Conservation (phyloP, 37 sponge, comb jelly and placozoan species). For the Theonella swinhoei region DNA sequence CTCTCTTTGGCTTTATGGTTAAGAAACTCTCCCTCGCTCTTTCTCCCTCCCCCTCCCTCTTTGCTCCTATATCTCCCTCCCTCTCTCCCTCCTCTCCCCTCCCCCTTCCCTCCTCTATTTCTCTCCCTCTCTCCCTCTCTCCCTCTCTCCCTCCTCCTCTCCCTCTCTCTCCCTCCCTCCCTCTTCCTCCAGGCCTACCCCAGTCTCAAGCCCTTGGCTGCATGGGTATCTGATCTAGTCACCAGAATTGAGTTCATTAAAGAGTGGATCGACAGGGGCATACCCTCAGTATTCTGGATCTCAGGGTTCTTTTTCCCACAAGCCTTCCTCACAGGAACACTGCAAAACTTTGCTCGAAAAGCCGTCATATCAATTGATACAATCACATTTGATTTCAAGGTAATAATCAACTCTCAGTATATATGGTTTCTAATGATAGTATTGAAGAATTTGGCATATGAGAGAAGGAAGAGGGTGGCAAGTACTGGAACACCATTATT, state of each 20-base stretch:
- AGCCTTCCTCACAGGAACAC: constrained; percentile 98
- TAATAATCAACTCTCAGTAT: too few species aligned
- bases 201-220: constrained; percentile 93
- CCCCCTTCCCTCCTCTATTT: too few species aligned
- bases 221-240: constrained; percentile 97
- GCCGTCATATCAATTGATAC: constrained; percentile 97
- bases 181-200: constrained; percentile 85
- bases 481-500: too few species aligned
- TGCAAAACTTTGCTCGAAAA: constrained; percentile 98
- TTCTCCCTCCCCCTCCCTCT: too few species aligned
- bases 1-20: too few species aligned
- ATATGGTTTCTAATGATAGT: too few species aligned
- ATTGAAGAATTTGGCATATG: too few species aligned
- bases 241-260: constrained; percentile 92
- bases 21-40: too few species aligned
- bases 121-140: not conserved
- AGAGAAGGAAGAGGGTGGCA: too few species aligned
- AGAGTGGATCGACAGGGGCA: constrained; percentile 90
- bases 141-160: not conserved
- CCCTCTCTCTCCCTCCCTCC: not conserved
- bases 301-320: constrained; percentile 99
- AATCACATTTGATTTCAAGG: constrained; percentile 93
- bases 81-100: not conserved
- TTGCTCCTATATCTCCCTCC: too few species aligned
- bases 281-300: constrained; percentile 94